Conservation (phyloP, 2,797 vertebrate genomes). For the Anguilla marmorata region DNA sequence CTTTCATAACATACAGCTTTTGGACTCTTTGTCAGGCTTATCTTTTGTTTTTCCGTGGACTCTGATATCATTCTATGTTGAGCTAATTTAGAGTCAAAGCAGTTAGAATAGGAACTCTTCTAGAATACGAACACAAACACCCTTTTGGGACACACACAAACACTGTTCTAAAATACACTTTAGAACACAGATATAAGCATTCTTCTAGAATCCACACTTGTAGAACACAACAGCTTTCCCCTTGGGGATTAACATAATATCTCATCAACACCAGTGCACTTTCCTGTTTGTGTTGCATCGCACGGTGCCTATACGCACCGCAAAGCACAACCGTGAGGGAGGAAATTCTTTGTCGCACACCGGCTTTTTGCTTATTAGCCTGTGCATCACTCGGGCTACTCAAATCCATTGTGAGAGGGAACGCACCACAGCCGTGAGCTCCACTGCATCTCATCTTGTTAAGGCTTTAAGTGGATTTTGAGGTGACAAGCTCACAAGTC, state of each 20-base stretch:
- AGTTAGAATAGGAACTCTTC: not conserved
- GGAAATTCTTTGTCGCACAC: not conserved
- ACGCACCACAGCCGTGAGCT: not conserved
- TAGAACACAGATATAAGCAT: not conserved
- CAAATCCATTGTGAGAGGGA: not conserved
- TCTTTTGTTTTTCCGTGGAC: not conserved
- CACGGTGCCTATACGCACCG: not conserved
- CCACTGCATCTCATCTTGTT: slow-evolving; percentile 27
- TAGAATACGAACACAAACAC: not conserved
- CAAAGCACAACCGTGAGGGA: not conserved
- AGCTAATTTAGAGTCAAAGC: not conserved
- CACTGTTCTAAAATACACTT: not conserved
- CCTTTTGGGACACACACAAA: not conserved
- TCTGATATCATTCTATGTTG: not conserved
- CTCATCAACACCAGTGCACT: not conserved
- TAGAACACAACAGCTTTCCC: not conserved
- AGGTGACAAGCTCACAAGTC: slow-evolving; percentile 12
- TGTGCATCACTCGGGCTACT: not conserved
- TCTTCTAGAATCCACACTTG: not conserved
- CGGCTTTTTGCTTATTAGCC: not conserved
- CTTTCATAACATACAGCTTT: not conserved
- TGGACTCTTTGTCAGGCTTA: not conserved
- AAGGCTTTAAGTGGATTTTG: slow-evolving; percentile 28
- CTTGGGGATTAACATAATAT: not conserved
- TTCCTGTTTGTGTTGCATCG: not conserved